Evolutionary conservation across 2,888 invertebrate genomes (phyloP).

Genomic region (Ennomos quercinarius): DNA sequence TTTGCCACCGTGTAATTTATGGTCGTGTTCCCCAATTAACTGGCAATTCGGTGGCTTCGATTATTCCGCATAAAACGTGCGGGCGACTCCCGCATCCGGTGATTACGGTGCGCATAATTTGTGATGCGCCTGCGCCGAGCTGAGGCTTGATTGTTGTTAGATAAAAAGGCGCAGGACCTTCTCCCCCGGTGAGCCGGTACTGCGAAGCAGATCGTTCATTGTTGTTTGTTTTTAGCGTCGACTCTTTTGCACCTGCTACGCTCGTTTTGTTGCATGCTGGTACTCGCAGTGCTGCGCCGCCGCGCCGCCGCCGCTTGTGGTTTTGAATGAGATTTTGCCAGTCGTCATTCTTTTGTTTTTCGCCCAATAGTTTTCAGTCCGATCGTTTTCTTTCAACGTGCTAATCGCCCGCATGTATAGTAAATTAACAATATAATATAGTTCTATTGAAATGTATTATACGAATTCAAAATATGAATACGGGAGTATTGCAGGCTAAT

Average conservation of each 20-base stretch:
- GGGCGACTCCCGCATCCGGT: constrained; percentile 85
- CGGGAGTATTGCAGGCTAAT: too few relatives aligned
- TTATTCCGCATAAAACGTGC: constrained; percentile 83
- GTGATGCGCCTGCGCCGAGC: constrained; percentile 77
- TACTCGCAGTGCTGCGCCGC: constrained; percentile 40
- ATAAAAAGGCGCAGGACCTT: constrained; percentile 74
- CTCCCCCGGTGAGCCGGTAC: constrained; percentile 48
- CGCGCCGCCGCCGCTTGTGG: constrained; percentile 41
- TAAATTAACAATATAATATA: too few relatives aligned
- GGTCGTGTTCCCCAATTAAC: constrained; percentile 82
- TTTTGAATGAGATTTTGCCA: constrained; percentile 66
- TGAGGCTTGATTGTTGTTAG: constrained; percentile 78
- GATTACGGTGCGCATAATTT: constrained; percentile 81
- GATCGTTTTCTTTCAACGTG: constrained; percentile 51
- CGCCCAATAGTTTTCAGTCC: constrained; percentile 37
- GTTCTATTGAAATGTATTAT: constrained; percentile 18
- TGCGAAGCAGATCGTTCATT: constrained; percentile 56
- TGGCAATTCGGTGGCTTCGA: constrained; percentile 84
- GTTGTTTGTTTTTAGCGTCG: constrained; percentile 74
- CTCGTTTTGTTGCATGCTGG: constrained; percentile 65
- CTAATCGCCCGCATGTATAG: constrained; percentile 42
- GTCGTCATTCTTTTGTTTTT: constrained; percentile 51
- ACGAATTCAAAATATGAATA: not conserved
- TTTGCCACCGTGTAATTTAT: constrained; percentile 78
- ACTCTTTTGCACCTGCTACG: constrained; percentile 80